These are phyloP conservation scores for Prinia subflava DNA, from an alignment of 2,113 vertebrate species.

Conservation along the genomic window DNA sequence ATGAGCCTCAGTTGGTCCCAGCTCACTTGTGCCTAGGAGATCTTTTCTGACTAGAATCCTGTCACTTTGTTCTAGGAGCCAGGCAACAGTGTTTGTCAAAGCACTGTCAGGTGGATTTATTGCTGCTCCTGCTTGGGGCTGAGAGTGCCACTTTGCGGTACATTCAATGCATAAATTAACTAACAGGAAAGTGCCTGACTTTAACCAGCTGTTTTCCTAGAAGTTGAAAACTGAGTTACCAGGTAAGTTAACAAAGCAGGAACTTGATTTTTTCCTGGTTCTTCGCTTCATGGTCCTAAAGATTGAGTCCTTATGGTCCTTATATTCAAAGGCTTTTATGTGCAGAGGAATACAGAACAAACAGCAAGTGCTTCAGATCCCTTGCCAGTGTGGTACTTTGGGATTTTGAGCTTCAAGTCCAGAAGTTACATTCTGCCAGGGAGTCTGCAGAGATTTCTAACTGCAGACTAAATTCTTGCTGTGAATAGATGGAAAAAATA, in stretches of 20 bases:
- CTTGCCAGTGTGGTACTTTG: background rate
- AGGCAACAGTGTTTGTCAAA: background rate
- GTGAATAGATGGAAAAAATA: background rate
- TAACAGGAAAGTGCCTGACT: background rate
- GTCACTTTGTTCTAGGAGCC: background rate
- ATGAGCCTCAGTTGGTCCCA: background rate
- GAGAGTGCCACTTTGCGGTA: background rate
- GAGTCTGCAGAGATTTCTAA: background rate
- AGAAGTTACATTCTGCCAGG: background rate
- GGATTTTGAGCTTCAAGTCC: background rate
- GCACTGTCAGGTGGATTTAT: background rate
- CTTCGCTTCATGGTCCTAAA: background rate
- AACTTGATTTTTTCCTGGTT: background rate
- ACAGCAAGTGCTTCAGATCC: background rate
- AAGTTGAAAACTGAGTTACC: background rate
- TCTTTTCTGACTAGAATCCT: background rate
- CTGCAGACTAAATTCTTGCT: background rate
- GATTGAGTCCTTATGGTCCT: accelerated
- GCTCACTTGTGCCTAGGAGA: background rate
- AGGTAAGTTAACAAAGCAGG: background rate
- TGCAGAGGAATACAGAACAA: background rate
- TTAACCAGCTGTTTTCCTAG: background rate
- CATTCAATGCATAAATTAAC: background rate
- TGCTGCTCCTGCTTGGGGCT: background rate
- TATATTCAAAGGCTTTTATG: background rate